phyloP scores from a whole-genome alignment of 1,140 invertebrate species.

The Mylabris phalerata region DNA sequence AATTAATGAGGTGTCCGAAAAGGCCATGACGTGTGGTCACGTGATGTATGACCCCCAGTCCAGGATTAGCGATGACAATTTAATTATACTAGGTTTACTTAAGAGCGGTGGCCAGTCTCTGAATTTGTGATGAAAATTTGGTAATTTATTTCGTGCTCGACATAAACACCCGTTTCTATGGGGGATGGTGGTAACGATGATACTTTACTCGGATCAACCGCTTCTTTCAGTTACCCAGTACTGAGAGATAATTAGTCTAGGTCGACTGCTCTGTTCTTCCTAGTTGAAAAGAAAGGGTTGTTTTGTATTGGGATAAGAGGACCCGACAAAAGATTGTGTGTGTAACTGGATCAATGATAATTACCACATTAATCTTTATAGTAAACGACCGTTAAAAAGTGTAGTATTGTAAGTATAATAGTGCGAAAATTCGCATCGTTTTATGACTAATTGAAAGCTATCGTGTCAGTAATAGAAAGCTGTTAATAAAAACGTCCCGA shows the following conservation, averaged over 20 bases:
- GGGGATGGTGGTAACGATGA: conserved; percentile 13
- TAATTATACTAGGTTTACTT: conserved; percentile 9
- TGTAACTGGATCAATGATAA: background rate
- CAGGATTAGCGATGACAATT: conserved; percentile 37
- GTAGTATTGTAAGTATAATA: too few relatives aligned
- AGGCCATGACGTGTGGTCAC: conserved; percentile 33
- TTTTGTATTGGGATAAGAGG: background rate
- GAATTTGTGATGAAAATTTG: conserved; percentile 8
- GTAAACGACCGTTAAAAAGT: conserved; percentile 7
- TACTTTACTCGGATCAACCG: conserved; percentile 14
- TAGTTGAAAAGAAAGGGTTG: conserved; percentile 13
- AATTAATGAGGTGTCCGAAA: conserved; percentile 33
- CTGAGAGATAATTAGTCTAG: conserved; percentile 21
- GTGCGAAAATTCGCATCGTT: background rate
- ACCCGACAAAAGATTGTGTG: background rate
- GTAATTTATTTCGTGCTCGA: conserved; percentile 4
- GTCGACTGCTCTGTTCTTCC: conserved; percentile 13
- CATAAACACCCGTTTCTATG: conserved; percentile 8
- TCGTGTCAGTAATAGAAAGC: conserved; percentile 10
- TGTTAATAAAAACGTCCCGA: conserved; percentile 14
- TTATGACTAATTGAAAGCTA: conserved; percentile 14
- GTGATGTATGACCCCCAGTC: conserved; percentile 35
- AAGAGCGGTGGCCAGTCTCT: background rate
- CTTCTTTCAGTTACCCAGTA: conserved; percentile 13
- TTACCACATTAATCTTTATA: conserved; percentile 10